Conservation (phyloP, 1,140 invertebrate genomes). For the Sycobia sp. region DNA sequence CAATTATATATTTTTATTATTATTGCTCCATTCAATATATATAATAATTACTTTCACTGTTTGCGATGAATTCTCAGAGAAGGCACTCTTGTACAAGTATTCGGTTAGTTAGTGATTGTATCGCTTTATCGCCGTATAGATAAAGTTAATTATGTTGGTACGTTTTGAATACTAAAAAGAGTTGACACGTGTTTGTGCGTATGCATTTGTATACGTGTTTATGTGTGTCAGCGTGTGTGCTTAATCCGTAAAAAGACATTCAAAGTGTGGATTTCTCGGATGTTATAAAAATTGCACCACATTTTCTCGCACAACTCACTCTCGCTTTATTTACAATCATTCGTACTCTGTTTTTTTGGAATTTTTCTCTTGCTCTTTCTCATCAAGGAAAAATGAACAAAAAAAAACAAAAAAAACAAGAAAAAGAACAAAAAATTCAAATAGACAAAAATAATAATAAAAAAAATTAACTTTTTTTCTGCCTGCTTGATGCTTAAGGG, state of each 20-base stretch:
- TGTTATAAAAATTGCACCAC: constrained; percentile 33
- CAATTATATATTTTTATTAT: neutral
- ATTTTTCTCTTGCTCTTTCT: constrained; percentile 24
- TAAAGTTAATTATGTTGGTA: constrained; percentile 27
- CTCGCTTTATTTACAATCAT: too few species aligned
- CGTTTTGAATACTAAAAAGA: constrained; percentile 19
- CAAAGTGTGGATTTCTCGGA: constrained; percentile 23
- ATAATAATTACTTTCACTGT: neutral
- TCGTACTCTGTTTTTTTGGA: constrained; percentile 15
- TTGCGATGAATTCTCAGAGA: constrained; percentile 20
- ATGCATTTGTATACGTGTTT: too few species aligned
- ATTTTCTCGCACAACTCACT: constrained; percentile 11
- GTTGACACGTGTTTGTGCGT: too few species aligned
- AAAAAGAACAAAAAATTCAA: constrained; percentile 36
- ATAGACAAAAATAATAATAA: constrained; percentile 28
- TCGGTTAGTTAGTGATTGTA: constrained; percentile 25
- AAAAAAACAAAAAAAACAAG: constrained; percentile 30
- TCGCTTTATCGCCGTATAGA: constrained; percentile 23
- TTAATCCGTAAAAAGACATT: constrained; percentile 29
- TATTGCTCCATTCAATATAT: neutral
- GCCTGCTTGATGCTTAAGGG: constrained; percentile 60
- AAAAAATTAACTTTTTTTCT: constrained; percentile 39
- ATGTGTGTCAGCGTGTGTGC: too few species aligned
- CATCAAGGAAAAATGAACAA: constrained; percentile 30
- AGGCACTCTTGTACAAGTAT: constrained; percentile 18